phyloP scores from a whole-genome alignment of 2,888 invertebrate genomes.

The Habrosyne pyritoides region DNA sequence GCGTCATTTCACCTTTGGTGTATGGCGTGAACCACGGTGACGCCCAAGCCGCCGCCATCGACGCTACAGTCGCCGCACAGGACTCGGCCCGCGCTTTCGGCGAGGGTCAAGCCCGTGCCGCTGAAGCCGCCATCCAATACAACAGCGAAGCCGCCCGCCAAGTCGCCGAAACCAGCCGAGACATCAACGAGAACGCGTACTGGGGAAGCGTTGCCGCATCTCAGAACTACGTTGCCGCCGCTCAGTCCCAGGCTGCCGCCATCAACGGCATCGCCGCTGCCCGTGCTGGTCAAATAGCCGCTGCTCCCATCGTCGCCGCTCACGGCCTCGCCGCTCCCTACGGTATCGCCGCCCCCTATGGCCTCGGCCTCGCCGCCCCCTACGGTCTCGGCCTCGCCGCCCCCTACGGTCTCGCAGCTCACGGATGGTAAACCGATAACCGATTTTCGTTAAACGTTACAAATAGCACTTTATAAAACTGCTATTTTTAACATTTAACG shows the following conservation, averaged over 20 bases:
- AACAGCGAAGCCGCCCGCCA: constrained; percentile 66
- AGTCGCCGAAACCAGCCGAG: constrained; percentile 66
- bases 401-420: constrained; percentile 24
- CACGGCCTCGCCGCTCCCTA: constrained; percentile 33
- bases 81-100: constrained; percentile 65
- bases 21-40: constrained; percentile 71
- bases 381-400: constrained; percentile 22
- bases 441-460: constrained; percentile 23
- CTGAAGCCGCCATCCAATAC: constrained; percentile 65
- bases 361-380: constrained; percentile 26
- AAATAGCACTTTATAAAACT: constrained; percentile 14
- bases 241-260: constrained; percentile 74
- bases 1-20: constrained; percentile 60
- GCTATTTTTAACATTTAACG: constrained; percentile 15
- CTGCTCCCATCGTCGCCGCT: constrained; percentile 27
- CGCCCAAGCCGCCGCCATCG: constrained; percentile 74
- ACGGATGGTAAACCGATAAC: constrained; percentile 56
- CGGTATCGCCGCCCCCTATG: constrained; percentile 23
- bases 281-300: constrained; percentile 26
- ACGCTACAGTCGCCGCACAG: constrained; percentile 68
- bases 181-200: constrained; percentile 74
- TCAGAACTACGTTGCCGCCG: constrained; percentile 74
- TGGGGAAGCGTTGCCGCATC: constrained; percentile 71
- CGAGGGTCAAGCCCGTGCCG: constrained; percentile 66
- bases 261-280: constrained; percentile 58